Evolutionary conservation across 2,888 invertebrate species (phyloP).

Genomic region (Omphaloscelis lunosa): DNA sequence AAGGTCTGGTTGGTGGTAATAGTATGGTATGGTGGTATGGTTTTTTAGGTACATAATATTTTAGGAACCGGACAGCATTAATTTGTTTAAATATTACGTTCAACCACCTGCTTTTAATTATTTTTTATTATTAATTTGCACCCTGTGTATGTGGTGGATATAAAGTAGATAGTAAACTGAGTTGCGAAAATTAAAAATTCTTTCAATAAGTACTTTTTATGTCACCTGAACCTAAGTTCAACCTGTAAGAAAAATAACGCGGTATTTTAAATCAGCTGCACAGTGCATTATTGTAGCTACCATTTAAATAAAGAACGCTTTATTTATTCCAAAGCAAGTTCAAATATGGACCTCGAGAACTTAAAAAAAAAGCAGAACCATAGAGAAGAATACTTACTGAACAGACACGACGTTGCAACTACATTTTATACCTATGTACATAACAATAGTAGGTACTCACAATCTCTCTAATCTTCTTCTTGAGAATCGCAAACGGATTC

Average conservation of each 20-base stretch:
- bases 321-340: neutral
- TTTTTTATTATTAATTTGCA: neutral
- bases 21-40: too few species aligned
- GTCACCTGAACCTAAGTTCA: neutral
- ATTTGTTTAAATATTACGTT: neutral
- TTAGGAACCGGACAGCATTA: neutral
- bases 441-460: neutral
- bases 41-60: neutral
- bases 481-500: constrained; percentile 10
- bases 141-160: neutral
- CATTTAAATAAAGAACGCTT: constrained; percentile 6
- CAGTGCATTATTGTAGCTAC: neutral
- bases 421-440: constrained; percentile 2
- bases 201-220: neutral
- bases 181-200: neutral
- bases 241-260: neutral
- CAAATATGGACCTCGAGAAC: neutral
- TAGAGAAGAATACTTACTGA: constrained; percentile 11
- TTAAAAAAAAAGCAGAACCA: neutral
- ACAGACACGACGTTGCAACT: neutral
- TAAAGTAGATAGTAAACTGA: neutral
- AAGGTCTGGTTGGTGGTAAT: too few species aligned
- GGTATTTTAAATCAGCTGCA: neutral
- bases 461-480: neutral
- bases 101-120: neutral